Conservation (phyloP, 2,888 invertebrate genomes). For the Lycaena phlaeas region DNA sequence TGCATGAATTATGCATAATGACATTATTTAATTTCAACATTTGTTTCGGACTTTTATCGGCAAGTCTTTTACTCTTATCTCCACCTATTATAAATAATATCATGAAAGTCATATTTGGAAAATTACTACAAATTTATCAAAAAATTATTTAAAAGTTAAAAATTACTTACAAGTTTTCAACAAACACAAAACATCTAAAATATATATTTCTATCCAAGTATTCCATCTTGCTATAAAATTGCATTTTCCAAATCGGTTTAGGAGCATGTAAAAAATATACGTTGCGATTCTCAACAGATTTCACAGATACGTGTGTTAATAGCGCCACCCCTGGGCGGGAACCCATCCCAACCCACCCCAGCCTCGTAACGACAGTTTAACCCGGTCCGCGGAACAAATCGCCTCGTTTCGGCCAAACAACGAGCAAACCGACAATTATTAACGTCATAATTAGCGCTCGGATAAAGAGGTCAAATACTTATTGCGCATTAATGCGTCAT, state of each 20-base stretch:
- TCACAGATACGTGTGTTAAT: not conserved
- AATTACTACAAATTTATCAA: too few species aligned
- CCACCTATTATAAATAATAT: too few species aligned
- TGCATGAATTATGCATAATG: too few species aligned
- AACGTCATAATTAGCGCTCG: conserved; percentile 31
- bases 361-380: conserved; percentile 44
- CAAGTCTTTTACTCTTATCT: too few species aligned
- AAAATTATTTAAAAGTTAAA: too few species aligned
- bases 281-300: not conserved
- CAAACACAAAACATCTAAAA: too few species aligned
- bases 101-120: too few species aligned
- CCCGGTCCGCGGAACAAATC: conserved; percentile 42
- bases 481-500: not conserved
- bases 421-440: conserved; percentile 37
- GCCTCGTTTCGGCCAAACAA: conserved; percentile 42
- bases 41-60: too few species aligned
- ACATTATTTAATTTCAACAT: too few species aligned
- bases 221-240: not conserved
- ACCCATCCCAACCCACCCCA: conserved; percentile 24
- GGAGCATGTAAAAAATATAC: not conserved
- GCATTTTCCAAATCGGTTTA: conserved; percentile 2
- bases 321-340: conserved; percentile 18
- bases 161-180: too few species aligned
- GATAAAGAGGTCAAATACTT: not conserved
- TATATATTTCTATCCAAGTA: too few species aligned